Base-by-base conservation (phyloP, 2,888 invertebrate genomes). In the Noctua fimbriata region DNA sequence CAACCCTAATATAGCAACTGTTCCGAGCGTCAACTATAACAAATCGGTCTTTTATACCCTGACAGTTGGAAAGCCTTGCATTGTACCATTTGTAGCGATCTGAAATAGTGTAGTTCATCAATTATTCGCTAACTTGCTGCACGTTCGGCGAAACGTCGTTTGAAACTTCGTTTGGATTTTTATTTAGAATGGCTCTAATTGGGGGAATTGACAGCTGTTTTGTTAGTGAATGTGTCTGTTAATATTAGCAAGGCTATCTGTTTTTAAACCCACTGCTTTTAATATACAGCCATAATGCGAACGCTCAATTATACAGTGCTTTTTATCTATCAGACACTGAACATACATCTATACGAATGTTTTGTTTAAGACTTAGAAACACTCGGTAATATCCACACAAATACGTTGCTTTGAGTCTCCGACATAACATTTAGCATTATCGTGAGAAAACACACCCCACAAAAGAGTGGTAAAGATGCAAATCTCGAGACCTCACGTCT, bases 401-500 rank as follows among this genome's bases (percentile, higher is more conserved):
- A 18, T 32, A 44, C 7, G 24, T 60, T 55, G 49, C 21, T 65
- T 69, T 52, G 32, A 63, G 5, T n/a, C 49, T 78, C 74, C 85
- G 79, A 83, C 85, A 83, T 89, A 89, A 88, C 89, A 90, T 90
- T 86, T 87, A 89, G 87, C 88, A 89, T 91, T 90, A 91, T 92
- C 93, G 94, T 94, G 94, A 92, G 94, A 94, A 93, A 91, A 90
- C 89, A 85, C 93, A 91, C 92, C 94, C 94, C 90, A 88, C 91
- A 89, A 91, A 92, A 92, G 93, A 92, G 93, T 92, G 93, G 92
- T 91, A 92, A 91, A 92, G 93, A 95, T 96, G 96, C 95, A 96
- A 96, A 96, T 96, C 94, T 92, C 85, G 83, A 89, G 89, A 89
- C 86, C 91, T 92, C 91, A 89, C 93, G 91, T 95, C 95, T 96